phyloP scores from a whole-genome alignment of 1,140 invertebrate genomes.

The Apocrypta bakeri region DNA sequence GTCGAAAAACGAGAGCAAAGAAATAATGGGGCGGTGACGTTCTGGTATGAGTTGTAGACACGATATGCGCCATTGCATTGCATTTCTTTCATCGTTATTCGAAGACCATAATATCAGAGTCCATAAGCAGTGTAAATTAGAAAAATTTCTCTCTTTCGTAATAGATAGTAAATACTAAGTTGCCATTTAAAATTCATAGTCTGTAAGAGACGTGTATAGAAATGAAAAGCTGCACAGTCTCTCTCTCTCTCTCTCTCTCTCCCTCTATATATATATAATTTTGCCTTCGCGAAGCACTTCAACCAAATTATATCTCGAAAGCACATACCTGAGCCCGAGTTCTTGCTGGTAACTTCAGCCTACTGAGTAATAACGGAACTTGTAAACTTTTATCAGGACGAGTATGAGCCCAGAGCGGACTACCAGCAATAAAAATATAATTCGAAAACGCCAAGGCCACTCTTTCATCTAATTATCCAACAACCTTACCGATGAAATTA shows the following conservation, averaged over 20 bases:
- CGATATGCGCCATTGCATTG: too few relatives aligned
- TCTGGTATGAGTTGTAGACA: neutral
- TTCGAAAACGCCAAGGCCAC: neutral
- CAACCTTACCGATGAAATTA: conserved; percentile 21
- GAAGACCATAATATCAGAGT: too few relatives aligned
- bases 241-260: too few relatives aligned
- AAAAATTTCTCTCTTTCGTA: too few relatives aligned
- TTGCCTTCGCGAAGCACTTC: neutral
- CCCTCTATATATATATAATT: too few relatives aligned
- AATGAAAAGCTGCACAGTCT: too few relatives aligned
- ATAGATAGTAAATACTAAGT: too few relatives aligned
- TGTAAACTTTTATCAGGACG: neutral
- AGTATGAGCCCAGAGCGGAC: neutral
- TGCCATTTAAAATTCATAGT: too few relatives aligned
- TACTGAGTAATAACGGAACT: neutral
- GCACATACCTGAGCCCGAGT: neutral
- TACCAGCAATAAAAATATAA: neutral
- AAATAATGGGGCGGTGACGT: conserved; percentile 1
- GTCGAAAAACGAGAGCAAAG: conserved; percentile 25
- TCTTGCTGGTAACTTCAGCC: neutral
- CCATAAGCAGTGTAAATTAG: too few relatives aligned
- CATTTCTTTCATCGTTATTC: neutral
- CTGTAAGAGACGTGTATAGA: too few relatives aligned
- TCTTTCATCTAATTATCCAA: neutral
- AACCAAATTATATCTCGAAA: neutral